Conservation (phyloP, 30 jellyfish, hydroid and myxozoan genomes). For the Aurelia aurita region DNA sequence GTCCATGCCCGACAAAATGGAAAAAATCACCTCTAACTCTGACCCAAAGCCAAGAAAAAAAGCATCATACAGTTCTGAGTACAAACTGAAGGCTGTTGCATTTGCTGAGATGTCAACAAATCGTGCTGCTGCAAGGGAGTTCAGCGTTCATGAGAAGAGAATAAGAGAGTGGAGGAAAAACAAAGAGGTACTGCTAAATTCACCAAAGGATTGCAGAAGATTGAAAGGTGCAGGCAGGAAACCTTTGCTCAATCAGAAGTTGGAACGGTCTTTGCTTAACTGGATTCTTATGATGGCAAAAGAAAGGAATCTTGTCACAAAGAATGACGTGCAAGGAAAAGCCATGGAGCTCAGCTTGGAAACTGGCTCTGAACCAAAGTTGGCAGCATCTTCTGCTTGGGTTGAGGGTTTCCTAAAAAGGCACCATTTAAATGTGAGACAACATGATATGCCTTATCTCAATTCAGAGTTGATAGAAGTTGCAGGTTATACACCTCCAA, state of each 20-base stretch:
- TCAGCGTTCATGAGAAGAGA: conserved; percentile 65
- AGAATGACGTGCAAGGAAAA: conserved; percentile 45
- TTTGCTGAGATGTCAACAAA: conserved; percentile 69
- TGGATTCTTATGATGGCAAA: conserved; percentile 38
- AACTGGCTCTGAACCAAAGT: conserved; percentile 27
- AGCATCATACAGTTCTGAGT: conserved; percentile 64
- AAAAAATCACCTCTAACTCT: conserved; percentile 4
- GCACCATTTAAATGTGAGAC: conserved; percentile 16
- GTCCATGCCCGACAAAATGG: conserved; percentile 15
- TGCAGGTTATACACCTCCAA: conserved; percentile 34
- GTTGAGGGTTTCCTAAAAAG: conserved; percentile 62
- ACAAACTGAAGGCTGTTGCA: conserved; percentile 63
- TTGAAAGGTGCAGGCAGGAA: conserved; percentile 75
- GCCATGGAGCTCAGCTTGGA: conserved; percentile 57
- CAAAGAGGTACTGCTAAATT: conserved; percentile 47
- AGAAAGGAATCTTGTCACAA: conserved; percentile 35
- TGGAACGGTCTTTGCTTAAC: conserved; percentile 33
- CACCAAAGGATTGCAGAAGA: conserved; percentile 74
- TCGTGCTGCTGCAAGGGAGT: conserved; percentile 74
- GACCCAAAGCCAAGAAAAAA: conserved; percentile 48
- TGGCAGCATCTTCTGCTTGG: conserved; percentile 58
- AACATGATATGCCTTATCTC: background rate
- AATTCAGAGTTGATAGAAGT: background rate
- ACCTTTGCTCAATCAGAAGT: conserved; percentile 29
- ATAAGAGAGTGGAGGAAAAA: conserved; percentile 74